Evolutionary conservation across 2,113 vertebrate genomes (phyloP).

Genomic region (Scopus umbretta): DNA sequence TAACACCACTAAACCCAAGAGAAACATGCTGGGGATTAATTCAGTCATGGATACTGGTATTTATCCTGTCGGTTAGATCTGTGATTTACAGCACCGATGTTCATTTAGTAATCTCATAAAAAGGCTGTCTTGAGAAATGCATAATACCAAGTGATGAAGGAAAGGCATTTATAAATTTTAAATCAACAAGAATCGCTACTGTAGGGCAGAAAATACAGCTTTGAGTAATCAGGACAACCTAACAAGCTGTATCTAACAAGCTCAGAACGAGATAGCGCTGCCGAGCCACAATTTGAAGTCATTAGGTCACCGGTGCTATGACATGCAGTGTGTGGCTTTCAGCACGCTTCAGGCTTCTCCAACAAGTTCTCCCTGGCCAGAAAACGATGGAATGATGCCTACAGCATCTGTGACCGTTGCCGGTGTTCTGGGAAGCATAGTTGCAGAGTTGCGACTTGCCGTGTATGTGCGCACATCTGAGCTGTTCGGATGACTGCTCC

Average conservation of each 20-base stretch:
- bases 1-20: background rate
- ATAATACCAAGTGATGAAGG: background rate
- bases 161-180: background rate
- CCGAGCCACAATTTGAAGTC: background rate
- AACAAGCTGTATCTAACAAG: background rate
- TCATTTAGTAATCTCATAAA: background rate
- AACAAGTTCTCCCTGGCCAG: background rate
- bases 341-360: background rate
- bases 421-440: accelerated
- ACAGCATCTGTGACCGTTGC: background rate
- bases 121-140: background rate
- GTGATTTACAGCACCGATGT: background rate
- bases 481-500: background rate
- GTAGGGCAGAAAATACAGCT: background rate
- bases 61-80: background rate
- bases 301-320: background rate
- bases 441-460: background rate
- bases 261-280: background rate
- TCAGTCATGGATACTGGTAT: background rate
- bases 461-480: background rate
- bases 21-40: background rate
- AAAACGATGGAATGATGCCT: background rate
- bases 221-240: background rate
- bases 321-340: background rate
- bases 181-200: background rate